Conservation (phyloP, 2,113 vertebrate species). For the Xiphorhynchus elegans region DNA sequence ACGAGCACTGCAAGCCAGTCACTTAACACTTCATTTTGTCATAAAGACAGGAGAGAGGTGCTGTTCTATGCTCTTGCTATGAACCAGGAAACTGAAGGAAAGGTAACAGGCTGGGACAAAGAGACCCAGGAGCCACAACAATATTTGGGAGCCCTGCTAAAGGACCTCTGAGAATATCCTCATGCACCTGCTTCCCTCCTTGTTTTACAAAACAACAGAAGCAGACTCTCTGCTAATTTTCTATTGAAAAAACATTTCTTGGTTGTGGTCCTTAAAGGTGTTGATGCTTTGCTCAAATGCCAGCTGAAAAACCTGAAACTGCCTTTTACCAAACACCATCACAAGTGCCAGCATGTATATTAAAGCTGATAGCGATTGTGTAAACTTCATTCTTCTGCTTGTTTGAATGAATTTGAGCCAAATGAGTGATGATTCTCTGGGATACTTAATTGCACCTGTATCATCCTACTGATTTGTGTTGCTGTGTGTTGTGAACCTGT, state of each 20-base stretch:
- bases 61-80: conserved; percentile 60
- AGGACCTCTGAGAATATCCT: neutral
- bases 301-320: neutral
- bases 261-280: neutral
- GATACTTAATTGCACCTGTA: neutral
- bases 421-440: neutral
- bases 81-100: conserved; percentile 68
- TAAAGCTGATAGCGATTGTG: neutral
- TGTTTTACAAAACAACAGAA: conserved; percentile 36
- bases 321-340: neutral
- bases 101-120: conserved; percentile 29
- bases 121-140: neutral
- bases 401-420: neutral
- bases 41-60: conserved; percentile 55
- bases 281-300: neutral
- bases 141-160: neutral
- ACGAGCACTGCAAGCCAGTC: conserved; percentile 38
- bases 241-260: conserved; percentile 39
- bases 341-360: neutral
- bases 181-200: conserved; percentile 68
- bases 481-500: neutral
- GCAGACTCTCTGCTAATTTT: neutral
- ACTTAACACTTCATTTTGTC: conserved; percentile 72
- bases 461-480: fast-evolving
- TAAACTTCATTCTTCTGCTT: neutral